Base-by-base conservation (phyloP, 1,140 invertebrate genomes). In the Drosophila equinoxialis region DNA sequence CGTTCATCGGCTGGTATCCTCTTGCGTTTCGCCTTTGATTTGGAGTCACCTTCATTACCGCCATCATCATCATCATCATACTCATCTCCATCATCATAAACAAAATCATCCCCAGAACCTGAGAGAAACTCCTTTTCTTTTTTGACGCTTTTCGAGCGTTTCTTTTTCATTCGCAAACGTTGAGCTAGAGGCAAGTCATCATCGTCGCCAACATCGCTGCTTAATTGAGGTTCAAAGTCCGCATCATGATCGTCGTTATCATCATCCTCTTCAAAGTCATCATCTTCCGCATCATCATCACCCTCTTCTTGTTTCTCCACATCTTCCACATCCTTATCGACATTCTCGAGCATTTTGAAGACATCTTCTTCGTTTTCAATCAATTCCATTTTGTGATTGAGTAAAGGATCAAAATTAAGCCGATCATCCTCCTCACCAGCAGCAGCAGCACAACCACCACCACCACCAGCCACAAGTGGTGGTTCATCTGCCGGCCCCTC, bases 331-430 rank as follows among this genome's bases (percentile, higher is more conserved):
- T 91, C 89, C 39, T 90, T 91, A 62, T 91, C 90, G 4, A 91
- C 90, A 37, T 78, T 77, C 65, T 91, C 90, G 20, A 91, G 69
- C 90, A 91, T 91, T 63, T 91, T 91, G 33, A 91, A 91, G 1
- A 91, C 90, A 63, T 91, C 90, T 51, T 91, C 90, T 20, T 85
- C 90, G 30, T 91, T 91, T 26, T 91, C 90, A 17, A 91, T 89
- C 1, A 91, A 60, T 67, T 91, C 90, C 78, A 91, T 87, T 20
- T 91, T 91, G 60, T 89, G 80, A 65, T 91, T 91, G 11, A 91
- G 42, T n/a, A 91, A 63, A 30, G 90, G 90, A 71, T 91, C 90
- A 62, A 82, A 91, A 65, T 90, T 91, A 13, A 90, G 79, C n/a
- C 83, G 79, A 58, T 77, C 86, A 70, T 91, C 90, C 6, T 91